Percentiles rank a stretch among this genome's conserved stretches.
phyloP scores from a whole-genome alignment of 2,113 vertebrate genomes.

The Progne subis region DNA sequence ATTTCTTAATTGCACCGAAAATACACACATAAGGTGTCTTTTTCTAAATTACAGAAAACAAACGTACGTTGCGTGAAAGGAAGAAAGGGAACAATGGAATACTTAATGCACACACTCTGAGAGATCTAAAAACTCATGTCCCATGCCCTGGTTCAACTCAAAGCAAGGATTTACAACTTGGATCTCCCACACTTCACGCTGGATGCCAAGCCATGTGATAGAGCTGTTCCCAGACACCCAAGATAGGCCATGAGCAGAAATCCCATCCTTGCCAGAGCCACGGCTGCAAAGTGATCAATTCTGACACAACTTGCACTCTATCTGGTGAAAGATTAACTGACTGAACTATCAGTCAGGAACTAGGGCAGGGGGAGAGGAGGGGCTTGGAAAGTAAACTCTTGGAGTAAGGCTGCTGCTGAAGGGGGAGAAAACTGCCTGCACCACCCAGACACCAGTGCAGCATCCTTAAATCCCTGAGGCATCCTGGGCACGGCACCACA shows the following conservation, averaged over 20 bases:
- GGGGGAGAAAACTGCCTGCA: not conserved
- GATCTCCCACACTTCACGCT: not conserved
- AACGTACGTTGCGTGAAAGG: not conserved
- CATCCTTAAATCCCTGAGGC: not conserved
- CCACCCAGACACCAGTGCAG: not conserved
- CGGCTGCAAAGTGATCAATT: not conserved
- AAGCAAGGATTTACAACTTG: not conserved
- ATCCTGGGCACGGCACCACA: not conserved
- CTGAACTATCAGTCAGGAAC: not conserved
- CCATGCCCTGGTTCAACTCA: not conserved
- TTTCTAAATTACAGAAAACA: not conserved
- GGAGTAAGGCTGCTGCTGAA: not conserved
- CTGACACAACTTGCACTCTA: not conserved
- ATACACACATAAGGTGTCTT: not conserved
- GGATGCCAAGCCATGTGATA: not conserved
- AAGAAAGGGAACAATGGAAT: not conserved
- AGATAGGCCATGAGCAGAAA: not conserved
- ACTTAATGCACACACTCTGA: not conserved
- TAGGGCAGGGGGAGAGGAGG: not conserved
- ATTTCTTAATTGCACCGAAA: not conserved
- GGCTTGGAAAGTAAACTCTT: not conserved
- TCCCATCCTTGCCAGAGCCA: not conserved
- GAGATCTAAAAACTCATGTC: not conserved
- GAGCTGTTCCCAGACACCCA: not conserved
- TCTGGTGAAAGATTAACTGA: not conserved